A percentile compares a stretch with the other conserved stretches of the same genome.
Conservation (phyloP, 2,113 vertebrate species). For the Phrynosoma platyrhinos region DNA sequence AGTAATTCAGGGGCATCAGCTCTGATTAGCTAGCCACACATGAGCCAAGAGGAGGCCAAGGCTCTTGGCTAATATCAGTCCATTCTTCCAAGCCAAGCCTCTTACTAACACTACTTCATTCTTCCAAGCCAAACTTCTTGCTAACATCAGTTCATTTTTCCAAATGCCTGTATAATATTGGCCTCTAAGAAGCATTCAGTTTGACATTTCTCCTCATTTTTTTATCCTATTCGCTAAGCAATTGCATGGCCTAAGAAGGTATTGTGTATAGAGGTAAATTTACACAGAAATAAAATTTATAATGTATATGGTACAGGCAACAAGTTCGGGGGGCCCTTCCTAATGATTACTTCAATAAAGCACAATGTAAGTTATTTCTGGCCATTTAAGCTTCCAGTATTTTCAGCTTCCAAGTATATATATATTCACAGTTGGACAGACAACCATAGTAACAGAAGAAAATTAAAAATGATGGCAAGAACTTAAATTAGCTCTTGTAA, state of each 20-base stretch:
- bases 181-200: background rate
- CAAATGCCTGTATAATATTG: background rate
- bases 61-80: background rate
- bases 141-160: background rate
- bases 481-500: background rate
- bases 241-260: background rate
- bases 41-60: constrained; percentile 5
- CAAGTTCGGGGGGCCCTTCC: background rate
- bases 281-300: background rate
- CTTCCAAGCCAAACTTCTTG: too few species aligned
- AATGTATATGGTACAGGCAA: background rate
- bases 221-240: background rate
- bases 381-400: background rate
- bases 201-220: background rate
- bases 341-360: background rate
- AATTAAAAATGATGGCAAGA: background rate
- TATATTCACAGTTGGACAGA: background rate
- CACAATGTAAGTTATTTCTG: background rate
- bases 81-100: background rate
- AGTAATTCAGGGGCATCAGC: constrained; percentile 12
- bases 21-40: background rate
- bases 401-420: background rate
- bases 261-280: background rate
- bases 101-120: too few species aligned
- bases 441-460: background rate